Evolutionary conservation across 2,797 vertebrate species (phyloP).

Genomic region (Lepilemur septentrionalis): DNA sequence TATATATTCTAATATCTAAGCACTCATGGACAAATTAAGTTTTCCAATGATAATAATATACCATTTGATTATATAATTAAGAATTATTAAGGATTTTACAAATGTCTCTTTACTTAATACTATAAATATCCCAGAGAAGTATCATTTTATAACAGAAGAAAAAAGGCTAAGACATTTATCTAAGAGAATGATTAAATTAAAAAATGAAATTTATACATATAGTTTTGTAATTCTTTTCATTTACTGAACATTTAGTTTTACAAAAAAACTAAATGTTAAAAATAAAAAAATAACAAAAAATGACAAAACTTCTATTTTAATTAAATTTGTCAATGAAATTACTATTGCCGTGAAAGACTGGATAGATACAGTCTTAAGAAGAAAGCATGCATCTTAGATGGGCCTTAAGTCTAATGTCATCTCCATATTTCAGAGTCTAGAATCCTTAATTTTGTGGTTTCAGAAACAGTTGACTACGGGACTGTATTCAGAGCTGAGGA

Average conservation of each 20-base stretch:
- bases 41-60: neutral
- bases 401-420: neutral
- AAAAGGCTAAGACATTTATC: neutral
- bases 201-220: neutral
- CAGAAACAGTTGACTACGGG: neutral
- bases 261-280: neutral
- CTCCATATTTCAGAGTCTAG: neutral
- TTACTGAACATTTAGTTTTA: neutral
- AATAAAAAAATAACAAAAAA: slow-evolving; percentile 13
- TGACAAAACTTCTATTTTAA: neutral
- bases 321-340: neutral
- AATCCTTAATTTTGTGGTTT: slow-evolving; percentile 14
- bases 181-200: neutral
- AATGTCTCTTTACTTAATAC: neutral
- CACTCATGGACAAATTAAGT: neutral
- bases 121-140: slow-evolving; percentile 2
- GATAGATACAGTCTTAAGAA: neutral
- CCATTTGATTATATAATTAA: neutral
- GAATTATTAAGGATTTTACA: neutral
- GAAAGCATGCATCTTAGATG: neutral
- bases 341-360: neutral
- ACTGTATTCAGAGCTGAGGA: neutral
- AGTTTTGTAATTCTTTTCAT: neutral
- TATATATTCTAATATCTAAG: neutral
- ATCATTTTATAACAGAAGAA: neutral